These are phyloP conservation scores for Corythoichthys intestinalis DNA, from an alignment of 2,113 vertebrate genomes.

Conservation along the genomic window DNA sequence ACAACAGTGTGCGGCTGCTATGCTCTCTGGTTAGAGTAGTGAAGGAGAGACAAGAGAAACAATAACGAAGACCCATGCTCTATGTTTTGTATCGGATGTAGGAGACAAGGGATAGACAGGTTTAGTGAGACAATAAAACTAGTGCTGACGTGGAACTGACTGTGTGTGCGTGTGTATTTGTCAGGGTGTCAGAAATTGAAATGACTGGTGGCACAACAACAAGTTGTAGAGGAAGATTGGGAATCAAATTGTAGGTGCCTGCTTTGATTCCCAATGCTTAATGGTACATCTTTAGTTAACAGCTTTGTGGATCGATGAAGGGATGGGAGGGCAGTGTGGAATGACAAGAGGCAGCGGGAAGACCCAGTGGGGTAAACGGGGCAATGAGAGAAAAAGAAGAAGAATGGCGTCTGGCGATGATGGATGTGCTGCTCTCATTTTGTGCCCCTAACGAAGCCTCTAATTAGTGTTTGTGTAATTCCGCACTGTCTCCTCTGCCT, in stretches of 20 bases:
- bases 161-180: slow-evolving; percentile 20
- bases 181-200: slow-evolving; percentile 35
- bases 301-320: slow-evolving; percentile 36
- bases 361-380: slow-evolving; percentile 19
- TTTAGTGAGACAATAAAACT: slow-evolving; percentile 64
- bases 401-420: slow-evolving; percentile 62
- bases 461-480: slow-evolving; percentile 86
- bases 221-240: slow-evolving; percentile 25
- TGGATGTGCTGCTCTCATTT: slow-evolving; percentile 77
- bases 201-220: slow-evolving; percentile 34
- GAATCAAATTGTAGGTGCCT: slow-evolving; percentile 22
- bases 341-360: slow-evolving; percentile 28
- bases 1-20: slow-evolving; percentile 27
- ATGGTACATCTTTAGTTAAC: slow-evolving; percentile 45
- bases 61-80: background rate
- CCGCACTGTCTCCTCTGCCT: slow-evolving; percentile 80
- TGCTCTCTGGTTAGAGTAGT: slow-evolving; percentile 26
- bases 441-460: slow-evolving; percentile 80
- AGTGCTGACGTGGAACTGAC: slow-evolving; percentile 55
- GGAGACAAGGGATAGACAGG: slow-evolving; percentile 44
- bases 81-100: slow-evolving; percentile 3
- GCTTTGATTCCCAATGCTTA: slow-evolving; percentile 41
- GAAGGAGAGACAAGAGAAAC: slow-evolving; percentile 16
- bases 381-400: slow-evolving; percentile 37
- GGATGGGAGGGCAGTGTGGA: slow-evolving; percentile 9